Conservation (phyloP, 2,113 vertebrate genomes). For the Cavia aperea region DNA sequence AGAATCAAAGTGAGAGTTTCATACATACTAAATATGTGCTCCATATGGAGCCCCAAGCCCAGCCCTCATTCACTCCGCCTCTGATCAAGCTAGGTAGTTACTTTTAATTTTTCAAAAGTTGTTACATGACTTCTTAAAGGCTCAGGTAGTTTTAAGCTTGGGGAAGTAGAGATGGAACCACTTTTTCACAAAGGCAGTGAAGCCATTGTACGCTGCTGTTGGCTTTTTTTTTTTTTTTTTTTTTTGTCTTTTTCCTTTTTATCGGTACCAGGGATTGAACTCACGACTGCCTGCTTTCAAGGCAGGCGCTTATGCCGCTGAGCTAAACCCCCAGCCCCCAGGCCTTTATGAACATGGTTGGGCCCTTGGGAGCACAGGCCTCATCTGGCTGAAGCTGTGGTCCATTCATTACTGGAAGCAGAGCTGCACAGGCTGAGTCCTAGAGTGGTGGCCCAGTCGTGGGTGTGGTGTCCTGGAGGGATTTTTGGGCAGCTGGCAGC, state of each 20-base stretch:
- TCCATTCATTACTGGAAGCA: background rate
- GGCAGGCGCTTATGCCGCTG: too few relatives aligned
- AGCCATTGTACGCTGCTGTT: background rate
- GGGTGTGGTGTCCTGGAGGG: background rate
- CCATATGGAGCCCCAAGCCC: background rate
- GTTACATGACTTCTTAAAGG: background rate
- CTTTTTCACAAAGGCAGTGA: background rate
- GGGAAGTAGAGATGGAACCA: fast-evolving
- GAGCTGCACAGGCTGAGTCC: background rate
- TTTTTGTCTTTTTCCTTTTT: too few relatives aligned
- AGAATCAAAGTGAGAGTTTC: background rate
- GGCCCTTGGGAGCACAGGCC: background rate
- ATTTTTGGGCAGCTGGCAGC: background rate
- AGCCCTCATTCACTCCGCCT: background rate
- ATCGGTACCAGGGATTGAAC: too few relatives aligned
- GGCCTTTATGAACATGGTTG: background rate
- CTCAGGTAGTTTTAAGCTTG: background rate
- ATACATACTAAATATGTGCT: background rate
- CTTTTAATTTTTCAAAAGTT: background rate
- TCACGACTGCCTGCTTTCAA: too few relatives aligned
- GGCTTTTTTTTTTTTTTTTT: background rate
- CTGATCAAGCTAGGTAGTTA: background rate
- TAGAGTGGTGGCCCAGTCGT: fast-evolving
- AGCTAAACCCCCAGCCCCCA: too few relatives aligned
- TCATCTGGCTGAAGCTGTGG: background rate